Evolutionary conservation across 2,888 invertebrate genomes (phyloP).

Genomic region (Chrysomela aeneicollis): DNA sequence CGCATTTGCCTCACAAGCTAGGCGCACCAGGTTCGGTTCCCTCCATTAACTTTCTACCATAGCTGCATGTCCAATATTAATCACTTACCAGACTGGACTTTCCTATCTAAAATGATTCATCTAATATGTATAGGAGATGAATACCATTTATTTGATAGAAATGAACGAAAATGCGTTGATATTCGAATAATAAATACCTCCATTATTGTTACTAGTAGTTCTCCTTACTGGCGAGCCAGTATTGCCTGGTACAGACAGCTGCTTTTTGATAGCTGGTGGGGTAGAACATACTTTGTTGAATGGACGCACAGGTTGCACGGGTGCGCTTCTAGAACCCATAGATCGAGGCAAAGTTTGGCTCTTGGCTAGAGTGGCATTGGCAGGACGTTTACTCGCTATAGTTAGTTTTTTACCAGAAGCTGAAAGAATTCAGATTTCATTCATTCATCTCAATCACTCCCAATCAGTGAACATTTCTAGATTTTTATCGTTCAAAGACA

Average conservation of each 20-base stretch:
- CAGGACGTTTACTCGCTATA: conserved; percentile 74
- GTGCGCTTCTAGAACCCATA: conserved; percentile 72
- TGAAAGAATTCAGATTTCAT: conserved; percentile 55
- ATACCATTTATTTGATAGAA: too few relatives aligned
- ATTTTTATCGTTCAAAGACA: conserved; percentile 9
- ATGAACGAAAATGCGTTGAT: too few relatives aligned
- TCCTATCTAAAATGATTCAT: too few relatives aligned
- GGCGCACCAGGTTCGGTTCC: too few relatives aligned
- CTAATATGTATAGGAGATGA: too few relatives aligned
- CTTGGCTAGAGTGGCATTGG: conserved; percentile 75
- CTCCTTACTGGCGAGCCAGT: conserved; percentile 71
- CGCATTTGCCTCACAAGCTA: too few relatives aligned
- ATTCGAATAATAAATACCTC: conserved; percentile 22
- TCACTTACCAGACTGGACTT: too few relatives aligned
- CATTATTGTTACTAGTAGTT: conserved; percentile 35
- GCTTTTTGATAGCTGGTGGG: conserved; percentile 86
- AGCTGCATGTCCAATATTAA: too few relatives aligned
- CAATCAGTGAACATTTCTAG: not conserved
- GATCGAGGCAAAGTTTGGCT: conserved; percentile 87
- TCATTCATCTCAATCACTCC: too few relatives aligned
- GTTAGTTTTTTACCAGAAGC: conserved; percentile 84
- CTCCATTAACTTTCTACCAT: too few relatives aligned
- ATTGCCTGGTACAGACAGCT: conserved; percentile 72
- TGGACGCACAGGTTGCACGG: conserved; percentile 63
- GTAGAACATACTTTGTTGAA: conserved; percentile 79